Percentiles rank a stretch among this genome's conserved stretches.
These are phyloP conservation scores for Beaufortia kweichowensis DNA, from an alignment of 2,113 vertebrate genomes.

Conservation along the genomic window DNA sequence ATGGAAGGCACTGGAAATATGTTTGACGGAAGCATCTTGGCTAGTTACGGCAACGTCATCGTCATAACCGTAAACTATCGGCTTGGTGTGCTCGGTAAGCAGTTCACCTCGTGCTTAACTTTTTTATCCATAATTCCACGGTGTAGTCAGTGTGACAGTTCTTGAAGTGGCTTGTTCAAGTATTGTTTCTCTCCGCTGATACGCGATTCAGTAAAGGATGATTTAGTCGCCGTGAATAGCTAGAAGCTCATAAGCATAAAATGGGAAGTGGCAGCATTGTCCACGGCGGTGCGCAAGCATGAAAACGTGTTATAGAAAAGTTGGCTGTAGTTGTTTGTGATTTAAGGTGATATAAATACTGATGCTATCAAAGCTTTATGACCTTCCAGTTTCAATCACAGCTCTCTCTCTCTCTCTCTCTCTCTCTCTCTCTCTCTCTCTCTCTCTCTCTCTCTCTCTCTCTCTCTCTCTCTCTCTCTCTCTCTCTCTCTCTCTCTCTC, in stretches of 20 bases:
- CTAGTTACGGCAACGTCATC: slow-evolving; percentile 99
- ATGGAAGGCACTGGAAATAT: slow-evolving; percentile 99
- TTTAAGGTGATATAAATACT: slow-evolving; percentile 11
- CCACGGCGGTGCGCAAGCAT: not conserved
- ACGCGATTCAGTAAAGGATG: slow-evolving; percentile 40
- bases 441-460: not conserved
- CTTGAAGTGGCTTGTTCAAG: slow-evolving; percentile 35
- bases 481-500: not conserved
- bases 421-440: not conserved
- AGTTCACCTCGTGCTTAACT: not conserved
- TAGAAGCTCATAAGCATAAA: slow-evolving; percentile 48
- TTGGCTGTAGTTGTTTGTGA: slow-evolving; percentile 1
- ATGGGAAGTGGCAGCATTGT: slow-evolving; percentile 12
- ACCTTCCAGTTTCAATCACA: slow-evolving; percentile 13
- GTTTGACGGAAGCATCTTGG: slow-evolving; percentile 98
- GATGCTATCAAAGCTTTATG: slow-evolving; percentile 8
- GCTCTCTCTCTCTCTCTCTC: not conserved
- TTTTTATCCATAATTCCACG: not conserved
- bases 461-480: not conserved
- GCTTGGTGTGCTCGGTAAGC: slow-evolving; percentile 97
- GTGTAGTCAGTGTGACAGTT: not conserved
- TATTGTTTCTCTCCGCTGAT: slow-evolving; percentile 47
- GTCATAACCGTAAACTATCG: slow-evolving; percentile 99
- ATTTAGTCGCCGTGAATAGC: slow-evolving; percentile 46
- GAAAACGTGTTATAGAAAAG: slow-evolving; percentile 4